Evolutionary conservation across 2,113 vertebrate genomes (phyloP).

Genomic region (Oreochromis spilurus): DNA sequence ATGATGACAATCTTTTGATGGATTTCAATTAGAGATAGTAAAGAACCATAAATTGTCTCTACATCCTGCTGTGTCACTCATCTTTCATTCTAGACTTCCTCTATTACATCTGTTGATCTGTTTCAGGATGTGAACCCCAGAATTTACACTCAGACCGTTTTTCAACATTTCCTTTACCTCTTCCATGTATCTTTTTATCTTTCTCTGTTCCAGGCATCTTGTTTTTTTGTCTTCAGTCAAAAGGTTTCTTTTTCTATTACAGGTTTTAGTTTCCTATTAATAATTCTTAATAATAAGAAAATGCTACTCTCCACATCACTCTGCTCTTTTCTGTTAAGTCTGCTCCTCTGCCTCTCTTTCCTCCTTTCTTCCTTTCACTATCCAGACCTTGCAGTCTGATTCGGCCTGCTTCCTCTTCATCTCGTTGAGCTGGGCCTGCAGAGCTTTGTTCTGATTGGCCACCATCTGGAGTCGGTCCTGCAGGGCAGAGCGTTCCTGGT

Average conservation of each 20-base stretch:
- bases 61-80: not conserved
- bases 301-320: not conserved
- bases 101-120: not conserved
- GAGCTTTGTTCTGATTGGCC: conserved; percentile 83
- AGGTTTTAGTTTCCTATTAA: not conserved
- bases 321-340: not conserved
- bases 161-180: not conserved
- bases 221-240: not conserved
- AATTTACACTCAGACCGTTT: conserved; percentile 65
- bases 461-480: conserved; percentile 84
- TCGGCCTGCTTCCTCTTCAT: conserved; percentile 88
- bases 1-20: not conserved
- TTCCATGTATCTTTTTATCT: not conserved
- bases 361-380: not conserved
- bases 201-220: not conserved
- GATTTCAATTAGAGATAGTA: not conserved
- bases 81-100: not conserved
- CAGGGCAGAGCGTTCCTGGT: conserved; percentile 80
- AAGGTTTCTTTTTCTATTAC: not conserved
- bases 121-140: not conserved
- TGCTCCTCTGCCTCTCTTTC: not conserved
- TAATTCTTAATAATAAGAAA: not conserved
- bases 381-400: conserved; percentile 76
- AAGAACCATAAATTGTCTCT: not conserved
- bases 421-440: conserved; percentile 85